phyloP scores from a whole-genome alignment of 2,113 vertebrate genomes.

The Pituophis catenifer region DNA sequence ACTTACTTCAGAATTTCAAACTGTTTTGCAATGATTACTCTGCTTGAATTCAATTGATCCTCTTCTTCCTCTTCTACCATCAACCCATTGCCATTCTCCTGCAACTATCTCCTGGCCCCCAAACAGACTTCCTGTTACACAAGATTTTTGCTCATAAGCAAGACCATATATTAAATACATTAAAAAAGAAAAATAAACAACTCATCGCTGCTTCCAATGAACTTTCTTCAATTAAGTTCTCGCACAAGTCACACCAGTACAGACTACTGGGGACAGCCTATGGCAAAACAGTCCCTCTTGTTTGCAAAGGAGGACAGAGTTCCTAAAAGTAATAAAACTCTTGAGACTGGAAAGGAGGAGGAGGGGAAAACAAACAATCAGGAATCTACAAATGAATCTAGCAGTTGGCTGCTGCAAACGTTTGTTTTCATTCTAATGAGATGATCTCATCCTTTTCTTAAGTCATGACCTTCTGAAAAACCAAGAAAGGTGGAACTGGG shows the following conservation, averaged over 20 bases:
- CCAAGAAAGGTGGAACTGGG: not conserved
- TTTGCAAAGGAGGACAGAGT: not conserved
- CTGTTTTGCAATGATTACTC: not conserved
- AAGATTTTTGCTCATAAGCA: not conserved
- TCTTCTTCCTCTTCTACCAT: not conserved
- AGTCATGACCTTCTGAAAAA: not conserved
- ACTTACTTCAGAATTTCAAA: not conserved
- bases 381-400: not conserved
- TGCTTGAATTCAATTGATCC: not conserved
- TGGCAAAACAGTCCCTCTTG: not conserved
- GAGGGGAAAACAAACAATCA: not conserved
- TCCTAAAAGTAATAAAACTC: not conserved
- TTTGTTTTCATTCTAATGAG: not conserved
- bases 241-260: not conserved
- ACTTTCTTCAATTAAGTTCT: not conserved
- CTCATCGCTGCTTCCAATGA: not conserved
- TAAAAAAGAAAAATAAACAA: not conserved
- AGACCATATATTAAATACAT: not conserved
- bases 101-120: not conserved
- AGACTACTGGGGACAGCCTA: not conserved
- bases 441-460: not conserved
- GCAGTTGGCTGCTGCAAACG: not conserved
- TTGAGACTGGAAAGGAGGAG: not conserved
- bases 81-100: not conserved
- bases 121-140: not conserved